phyloP scores from a whole-genome alignment of 2,888 invertebrate genomes.

The Pocota personata region DNA sequence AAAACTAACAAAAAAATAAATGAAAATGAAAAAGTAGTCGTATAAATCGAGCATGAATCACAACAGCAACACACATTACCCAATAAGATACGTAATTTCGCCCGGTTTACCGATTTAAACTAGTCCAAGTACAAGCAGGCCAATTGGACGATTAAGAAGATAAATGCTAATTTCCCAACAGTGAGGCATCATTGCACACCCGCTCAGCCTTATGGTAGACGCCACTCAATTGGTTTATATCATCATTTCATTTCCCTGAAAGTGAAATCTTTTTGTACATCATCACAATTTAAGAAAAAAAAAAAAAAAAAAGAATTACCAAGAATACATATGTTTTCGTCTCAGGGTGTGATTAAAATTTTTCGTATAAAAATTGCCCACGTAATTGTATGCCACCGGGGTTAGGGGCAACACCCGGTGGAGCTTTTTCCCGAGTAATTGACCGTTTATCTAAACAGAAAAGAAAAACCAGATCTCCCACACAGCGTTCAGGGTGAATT shows the following conservation, averaged over 20 bases:
- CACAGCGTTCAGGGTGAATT: constrained; percentile 14
- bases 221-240: constrained; percentile 6
- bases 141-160: constrained; percentile 21
- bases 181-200: background rate
- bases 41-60: background rate
- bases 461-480: background rate
- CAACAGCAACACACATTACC: background rate
- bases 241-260: background rate
- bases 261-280: constrained; percentile 4
- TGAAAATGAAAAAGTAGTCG: background rate
- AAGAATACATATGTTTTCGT: constrained; percentile 28
- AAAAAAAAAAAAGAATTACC: constrained; percentile 3
- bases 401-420: background rate
- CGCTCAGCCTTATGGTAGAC: background rate
- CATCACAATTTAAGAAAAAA: background rate
- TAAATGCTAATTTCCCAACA: background rate
- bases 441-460: constrained; percentile 47
- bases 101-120: constrained; percentile 10
- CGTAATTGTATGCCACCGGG: background rate
- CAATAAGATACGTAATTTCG: background rate
- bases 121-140: constrained; percentile 2
- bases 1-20: background rate
- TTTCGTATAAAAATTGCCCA: background rate
- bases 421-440: constrained; percentile 35
- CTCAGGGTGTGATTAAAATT: background rate